Conservation (phyloP, 2,113 vertebrate species). For the Myotis lucifugus region DNA sequence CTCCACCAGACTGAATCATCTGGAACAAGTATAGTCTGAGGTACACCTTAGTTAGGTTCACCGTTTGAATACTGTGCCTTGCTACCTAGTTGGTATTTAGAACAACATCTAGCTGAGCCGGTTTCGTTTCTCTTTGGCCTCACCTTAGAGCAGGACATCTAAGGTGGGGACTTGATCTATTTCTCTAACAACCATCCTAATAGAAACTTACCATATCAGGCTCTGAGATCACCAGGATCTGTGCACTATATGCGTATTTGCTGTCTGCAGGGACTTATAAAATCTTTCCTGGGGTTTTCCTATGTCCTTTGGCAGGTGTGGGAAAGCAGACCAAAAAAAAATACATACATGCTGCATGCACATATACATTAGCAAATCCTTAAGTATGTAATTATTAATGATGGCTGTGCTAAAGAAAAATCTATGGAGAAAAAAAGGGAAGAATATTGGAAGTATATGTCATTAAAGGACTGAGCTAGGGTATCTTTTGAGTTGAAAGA, state of each 20-base stretch:
- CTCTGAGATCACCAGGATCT: background rate
- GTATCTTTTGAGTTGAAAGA: background rate
- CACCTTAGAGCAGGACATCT: background rate
- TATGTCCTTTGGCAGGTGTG: background rate
- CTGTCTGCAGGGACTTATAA: background rate
- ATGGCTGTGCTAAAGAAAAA: background rate
- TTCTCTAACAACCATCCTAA: background rate
- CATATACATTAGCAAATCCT: background rate
- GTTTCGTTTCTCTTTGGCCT: background rate
- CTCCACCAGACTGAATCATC: background rate
- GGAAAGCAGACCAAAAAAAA: background rate
- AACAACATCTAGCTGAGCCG: background rate
- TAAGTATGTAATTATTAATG: background rate
- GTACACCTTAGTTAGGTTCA: background rate
- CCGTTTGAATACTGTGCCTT: background rate
- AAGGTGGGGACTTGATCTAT: background rate
- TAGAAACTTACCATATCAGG: too few relatives aligned
- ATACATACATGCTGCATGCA: background rate
- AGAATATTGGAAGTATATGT: background rate
- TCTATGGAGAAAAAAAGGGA: background rate
- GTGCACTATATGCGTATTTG: background rate
- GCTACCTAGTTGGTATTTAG: background rate
- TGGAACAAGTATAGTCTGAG: background rate
- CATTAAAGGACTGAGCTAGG: background rate
- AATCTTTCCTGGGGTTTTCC: rapidly evolving